Conservation (phyloP, 2,888 invertebrate genomes). For the Limnephilus auricula region DNA sequence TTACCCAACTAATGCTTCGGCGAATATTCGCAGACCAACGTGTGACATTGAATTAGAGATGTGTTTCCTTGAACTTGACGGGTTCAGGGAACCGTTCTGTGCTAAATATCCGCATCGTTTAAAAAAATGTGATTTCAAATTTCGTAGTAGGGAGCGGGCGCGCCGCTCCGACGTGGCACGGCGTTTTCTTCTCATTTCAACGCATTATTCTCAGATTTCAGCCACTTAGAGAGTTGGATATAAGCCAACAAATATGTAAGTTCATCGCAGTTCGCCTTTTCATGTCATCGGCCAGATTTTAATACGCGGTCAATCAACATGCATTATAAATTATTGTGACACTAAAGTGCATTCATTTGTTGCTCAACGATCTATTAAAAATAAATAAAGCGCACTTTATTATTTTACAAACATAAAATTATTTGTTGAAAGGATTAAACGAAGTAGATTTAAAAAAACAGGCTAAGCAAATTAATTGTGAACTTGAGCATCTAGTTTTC, state of each 20-base stretch:
- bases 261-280: slow-evolving; percentile 49
- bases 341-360: neutral
- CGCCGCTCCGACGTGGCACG: slow-evolving; percentile 54
- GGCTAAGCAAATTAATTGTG: too few relatives aligned
- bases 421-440: too few relatives aligned
- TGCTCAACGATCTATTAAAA: neutral
- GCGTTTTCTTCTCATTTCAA: slow-evolving; percentile 63
- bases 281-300: slow-evolving; percentile 57
- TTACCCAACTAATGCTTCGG: slow-evolving; percentile 39
- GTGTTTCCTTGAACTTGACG: slow-evolving; percentile 61
- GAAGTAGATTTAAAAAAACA: neutral
- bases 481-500: too few relatives aligned
- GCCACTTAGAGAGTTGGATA: slow-evolving; percentile 64
- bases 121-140: slow-evolving; percentile 56
- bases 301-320: slow-evolving; percentile 41
- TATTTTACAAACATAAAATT: neutral
- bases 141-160: slow-evolving; percentile 58
- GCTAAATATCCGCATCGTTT: slow-evolving; percentile 48
- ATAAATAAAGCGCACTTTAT: neutral
- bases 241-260: slow-evolving; percentile 59
- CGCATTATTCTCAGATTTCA: slow-evolving; percentile 66
- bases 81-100: slow-evolving; percentile 52
- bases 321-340: neutral
- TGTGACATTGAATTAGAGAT: slow-evolving; percentile 60
- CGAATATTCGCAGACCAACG: slow-evolving; percentile 39